Conservation (phyloP, 2,888 invertebrate species). For the Hetaerina titia region DNA sequence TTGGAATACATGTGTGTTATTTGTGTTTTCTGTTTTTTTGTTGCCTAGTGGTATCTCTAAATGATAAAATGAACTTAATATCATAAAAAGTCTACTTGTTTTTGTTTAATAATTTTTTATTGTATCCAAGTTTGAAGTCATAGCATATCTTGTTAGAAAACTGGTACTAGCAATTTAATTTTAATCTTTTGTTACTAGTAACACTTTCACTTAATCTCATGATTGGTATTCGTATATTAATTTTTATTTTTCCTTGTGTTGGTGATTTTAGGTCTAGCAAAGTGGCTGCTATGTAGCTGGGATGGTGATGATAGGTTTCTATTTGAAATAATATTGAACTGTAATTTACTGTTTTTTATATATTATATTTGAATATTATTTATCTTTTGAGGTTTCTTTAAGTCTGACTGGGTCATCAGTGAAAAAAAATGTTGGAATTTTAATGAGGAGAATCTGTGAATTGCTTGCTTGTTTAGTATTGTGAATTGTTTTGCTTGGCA, state of each 20-base stretch:
- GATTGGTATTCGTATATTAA: not conserved
- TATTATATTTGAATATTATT: not conserved
- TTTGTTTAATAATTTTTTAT: too few relatives aligned
- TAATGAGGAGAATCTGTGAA: not conserved
- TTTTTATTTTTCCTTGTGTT: not conserved
- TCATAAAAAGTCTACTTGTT: too few relatives aligned
- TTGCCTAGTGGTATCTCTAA: too few relatives aligned
- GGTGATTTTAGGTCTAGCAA: not conserved
- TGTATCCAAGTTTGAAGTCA: too few relatives aligned
- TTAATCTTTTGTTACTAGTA: too few relatives aligned
- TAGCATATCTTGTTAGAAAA: too few relatives aligned
- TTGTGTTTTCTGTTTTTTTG: too few relatives aligned
- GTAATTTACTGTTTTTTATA: not conserved
- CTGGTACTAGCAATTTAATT: too few relatives aligned
- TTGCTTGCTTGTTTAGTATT: not conserved
- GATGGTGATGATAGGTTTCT: not conserved
- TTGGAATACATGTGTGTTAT: too few relatives aligned
- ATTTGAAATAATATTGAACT: not conserved
- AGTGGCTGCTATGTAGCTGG: constrained; percentile 26
- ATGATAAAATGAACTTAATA: too few relatives aligned
- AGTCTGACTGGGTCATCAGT: not conserved
- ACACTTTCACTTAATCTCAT: too few relatives aligned
- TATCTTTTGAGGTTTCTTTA: not conserved
- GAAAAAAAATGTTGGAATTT: not conserved
- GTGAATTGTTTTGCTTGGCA: not conserved